Conservation (phyloP, 2,113 vertebrate genomes). For the Pristiophorus japonicus region DNA sequence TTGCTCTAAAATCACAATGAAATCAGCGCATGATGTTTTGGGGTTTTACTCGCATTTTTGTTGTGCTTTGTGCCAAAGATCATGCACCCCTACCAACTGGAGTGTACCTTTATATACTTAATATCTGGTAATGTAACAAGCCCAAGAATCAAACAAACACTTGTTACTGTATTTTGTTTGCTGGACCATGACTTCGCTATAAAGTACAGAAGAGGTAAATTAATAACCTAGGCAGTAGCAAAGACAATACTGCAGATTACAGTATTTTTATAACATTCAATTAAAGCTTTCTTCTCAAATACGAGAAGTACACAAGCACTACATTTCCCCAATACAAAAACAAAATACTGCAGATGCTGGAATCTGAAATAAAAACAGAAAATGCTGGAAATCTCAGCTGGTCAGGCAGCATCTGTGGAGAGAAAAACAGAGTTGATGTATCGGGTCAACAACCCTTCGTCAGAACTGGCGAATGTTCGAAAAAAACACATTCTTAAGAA, state of each 20-base stretch:
- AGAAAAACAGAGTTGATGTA: too few species aligned
- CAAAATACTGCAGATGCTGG: too few species aligned
- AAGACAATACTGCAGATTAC: background rate
- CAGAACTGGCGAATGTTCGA: too few species aligned
- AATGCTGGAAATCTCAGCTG: too few species aligned
- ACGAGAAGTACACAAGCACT: background rate
- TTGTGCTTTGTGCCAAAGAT: background rate
- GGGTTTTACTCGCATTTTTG: background rate
- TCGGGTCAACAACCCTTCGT: too few species aligned
- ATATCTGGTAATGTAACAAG: background rate
- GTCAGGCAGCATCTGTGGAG: too few species aligned
- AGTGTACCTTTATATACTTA: background rate
- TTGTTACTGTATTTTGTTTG: background rate
- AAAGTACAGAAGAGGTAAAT: background rate
- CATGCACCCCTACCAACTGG: background rate
- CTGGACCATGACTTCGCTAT: background rate
- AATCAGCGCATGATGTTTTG: background rate
- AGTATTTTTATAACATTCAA: background rate
- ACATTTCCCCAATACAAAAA: too few species aligned
- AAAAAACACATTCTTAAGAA: too few species aligned
- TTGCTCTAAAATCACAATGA: background rate
- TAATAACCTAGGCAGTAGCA: background rate
- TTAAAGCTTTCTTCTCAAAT: background rate
- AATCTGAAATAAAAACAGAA: too few species aligned
- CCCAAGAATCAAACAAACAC: background rate